Evolutionary conservation across 64 coral and sea anemone genomes (phyloP).

Genomic region (Hydrozoanthus tunicans): DNA sequence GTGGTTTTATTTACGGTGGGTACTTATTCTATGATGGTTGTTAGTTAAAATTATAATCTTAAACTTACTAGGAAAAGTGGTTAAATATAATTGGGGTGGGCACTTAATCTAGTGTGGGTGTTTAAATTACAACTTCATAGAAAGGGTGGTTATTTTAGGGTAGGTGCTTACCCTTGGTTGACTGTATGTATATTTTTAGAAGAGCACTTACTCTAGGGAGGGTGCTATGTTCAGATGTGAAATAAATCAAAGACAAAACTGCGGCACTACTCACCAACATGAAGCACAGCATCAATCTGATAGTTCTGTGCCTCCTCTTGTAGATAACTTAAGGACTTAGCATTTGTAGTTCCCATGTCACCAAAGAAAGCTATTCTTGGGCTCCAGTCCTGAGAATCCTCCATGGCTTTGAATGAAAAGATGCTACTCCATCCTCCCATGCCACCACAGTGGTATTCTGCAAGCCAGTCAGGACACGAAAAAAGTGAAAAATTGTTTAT

Average conservation of each 20-base stretch:
- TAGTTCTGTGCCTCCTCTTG: conserved; percentile 16
- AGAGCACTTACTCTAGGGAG: too few species aligned
- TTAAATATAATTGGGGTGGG: too few species aligned
- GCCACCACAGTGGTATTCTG: conserved; percentile 44
- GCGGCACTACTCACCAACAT: conserved; percentile 13
- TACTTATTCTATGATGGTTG: too few species aligned
- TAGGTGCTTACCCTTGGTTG: too few species aligned
- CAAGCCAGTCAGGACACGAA: neutral
- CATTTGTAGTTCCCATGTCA: conserved; percentile 19
- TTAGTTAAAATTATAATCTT: too few species aligned
- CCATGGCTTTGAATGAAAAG: conserved; percentile 8
- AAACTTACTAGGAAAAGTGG: too few species aligned
- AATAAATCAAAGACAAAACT: neutral
- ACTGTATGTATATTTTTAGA: too few species aligned
- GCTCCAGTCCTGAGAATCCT: conserved; percentile 27
- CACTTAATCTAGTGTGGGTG: too few species aligned
- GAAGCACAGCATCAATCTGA: conserved; percentile 21
- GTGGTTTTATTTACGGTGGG: too few species aligned
- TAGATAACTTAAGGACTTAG: conserved; percentile 36
- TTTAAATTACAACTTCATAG: too few species aligned
- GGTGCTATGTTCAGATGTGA: too few species aligned
- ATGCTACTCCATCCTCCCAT: conserved; percentile 32
- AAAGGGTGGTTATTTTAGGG: too few species aligned
- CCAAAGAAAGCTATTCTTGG: conserved; percentile 44
- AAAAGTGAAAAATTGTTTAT: neutral